Evolutionary conservation across 1,140 invertebrate genomes (phyloP).

Genomic region (Cataglyphis hispanica): DNA sequence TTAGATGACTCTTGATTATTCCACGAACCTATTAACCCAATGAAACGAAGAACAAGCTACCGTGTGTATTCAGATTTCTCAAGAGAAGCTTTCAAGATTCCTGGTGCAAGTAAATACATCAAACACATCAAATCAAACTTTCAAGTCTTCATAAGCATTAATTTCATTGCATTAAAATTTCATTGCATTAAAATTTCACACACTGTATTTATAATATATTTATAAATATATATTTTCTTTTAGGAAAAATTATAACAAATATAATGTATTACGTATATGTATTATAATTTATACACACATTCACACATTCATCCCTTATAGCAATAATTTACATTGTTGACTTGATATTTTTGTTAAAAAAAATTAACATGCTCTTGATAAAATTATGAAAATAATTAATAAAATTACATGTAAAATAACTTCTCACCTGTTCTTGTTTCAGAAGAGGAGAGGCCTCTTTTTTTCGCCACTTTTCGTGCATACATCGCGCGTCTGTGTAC

Average conservation of each 20-base stretch:
- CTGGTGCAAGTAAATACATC: slow-evolving; percentile 1
- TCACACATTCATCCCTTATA: neutral
- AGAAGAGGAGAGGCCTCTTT: slow-evolving; percentile 71
- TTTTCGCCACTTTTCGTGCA: slow-evolving; percentile 67
- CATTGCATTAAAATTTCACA: no score
- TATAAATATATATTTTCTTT: neutral
- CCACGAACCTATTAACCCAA: slow-evolving; percentile 58
- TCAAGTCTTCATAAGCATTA: neutral
- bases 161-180: neutral
- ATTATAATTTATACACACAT: no score
- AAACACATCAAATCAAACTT: slow-evolving; percentile 34
- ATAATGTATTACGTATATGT: no score
- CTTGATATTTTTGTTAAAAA: neutral
- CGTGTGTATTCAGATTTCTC: slow-evolving; percentile 52
- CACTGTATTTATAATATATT: slow-evolving; percentile 5
- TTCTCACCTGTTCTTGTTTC: slow-evolving; percentile 74
- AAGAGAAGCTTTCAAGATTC: slow-evolving; percentile 45
- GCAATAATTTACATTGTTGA: neutral
- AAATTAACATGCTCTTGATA: neutral
- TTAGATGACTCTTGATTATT: slow-evolving; percentile 44
- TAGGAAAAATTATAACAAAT: neutral
- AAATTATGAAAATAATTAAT: neutral
- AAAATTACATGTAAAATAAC: neutral
- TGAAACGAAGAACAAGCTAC: slow-evolving; percentile 44
- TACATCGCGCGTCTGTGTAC: slow-evolving; percentile 42